phyloP scores from a whole-genome alignment of 1,140 invertebrate species.

The Drosophila asahinai region DNA sequence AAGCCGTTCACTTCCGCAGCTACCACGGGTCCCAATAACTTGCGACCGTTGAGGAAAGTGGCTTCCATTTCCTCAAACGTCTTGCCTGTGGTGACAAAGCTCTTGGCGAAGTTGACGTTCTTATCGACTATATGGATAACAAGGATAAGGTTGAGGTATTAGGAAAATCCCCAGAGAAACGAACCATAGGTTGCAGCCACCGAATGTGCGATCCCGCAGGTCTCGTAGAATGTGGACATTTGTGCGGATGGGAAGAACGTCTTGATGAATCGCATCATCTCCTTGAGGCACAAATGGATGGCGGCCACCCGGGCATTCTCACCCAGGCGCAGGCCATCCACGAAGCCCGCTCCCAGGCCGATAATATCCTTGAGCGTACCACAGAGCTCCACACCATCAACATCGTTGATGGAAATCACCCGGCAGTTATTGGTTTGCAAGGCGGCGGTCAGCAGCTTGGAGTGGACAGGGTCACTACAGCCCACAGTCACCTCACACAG shows the following conservation, averaged over 20 bases:
- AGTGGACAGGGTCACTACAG: constrained; percentile 90
- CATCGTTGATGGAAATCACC: constrained; percentile 97
- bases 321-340: constrained; percentile 96
- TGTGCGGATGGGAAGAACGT: constrained; percentile 93
- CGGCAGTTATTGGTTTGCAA: constrained; percentile 98
- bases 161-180: neutral
- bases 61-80: constrained; percentile 95
- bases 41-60: constrained; percentile 98
- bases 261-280: constrained; percentile 97
- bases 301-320: constrained; percentile 99
- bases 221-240: constrained; percentile 97
- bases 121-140: constrained; percentile 88
- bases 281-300: constrained; percentile 98
- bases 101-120: constrained; percentile 96
- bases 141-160: no score
- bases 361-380: constrained; percentile 99
- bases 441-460: constrained; percentile 92
- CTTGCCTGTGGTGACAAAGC: constrained; percentile 96
- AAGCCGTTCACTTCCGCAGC: constrained; percentile 97
- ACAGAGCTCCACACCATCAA: constrained; percentile 98
- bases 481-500: constrained; percentile 99
- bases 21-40: constrained; percentile 97
- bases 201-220: constrained; percentile 99
- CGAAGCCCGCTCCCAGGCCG: constrained; percentile 97
- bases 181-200: constrained; percentile 98